These are phyloP conservation scores for Motacilla tschutschensis DNA, from an alignment of 2,113 vertebrate genomes.

Conservation along the genomic window DNA sequence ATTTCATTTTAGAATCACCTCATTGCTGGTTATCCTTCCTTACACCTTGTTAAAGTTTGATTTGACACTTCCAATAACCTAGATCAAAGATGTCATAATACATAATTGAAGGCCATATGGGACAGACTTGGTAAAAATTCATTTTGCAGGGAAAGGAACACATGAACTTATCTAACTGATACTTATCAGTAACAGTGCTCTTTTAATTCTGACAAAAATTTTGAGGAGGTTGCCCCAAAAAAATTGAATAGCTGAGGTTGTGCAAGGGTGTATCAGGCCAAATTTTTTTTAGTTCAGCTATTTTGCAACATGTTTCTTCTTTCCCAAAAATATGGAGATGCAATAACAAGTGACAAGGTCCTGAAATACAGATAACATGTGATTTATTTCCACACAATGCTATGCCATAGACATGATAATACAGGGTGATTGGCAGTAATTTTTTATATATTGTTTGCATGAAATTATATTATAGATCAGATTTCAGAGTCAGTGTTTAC, in stretches of 20 bases:
- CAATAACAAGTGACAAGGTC: background rate
- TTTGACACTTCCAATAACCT: conserved; percentile 33
- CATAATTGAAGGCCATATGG: conserved; percentile 26
- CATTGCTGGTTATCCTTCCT: conserved; percentile 34
- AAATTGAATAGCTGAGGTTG: background rate
- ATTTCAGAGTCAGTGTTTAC: background rate
- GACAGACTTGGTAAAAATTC: background rate
- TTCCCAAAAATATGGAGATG: background rate
- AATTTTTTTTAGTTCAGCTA: background rate
- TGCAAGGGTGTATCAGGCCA: background rate
- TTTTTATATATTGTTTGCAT: conserved; percentile 23
- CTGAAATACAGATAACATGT: background rate
- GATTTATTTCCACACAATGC: background rate
- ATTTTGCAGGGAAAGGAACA: background rate
- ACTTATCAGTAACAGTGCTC: background rate
- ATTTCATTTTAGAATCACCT: conserved; percentile 37
- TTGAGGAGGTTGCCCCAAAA: background rate
- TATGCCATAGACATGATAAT: background rate
- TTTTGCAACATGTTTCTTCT: background rate
- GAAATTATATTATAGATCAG: conserved; percentile 1
- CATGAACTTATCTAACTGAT: background rate
- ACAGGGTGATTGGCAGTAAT: background rate
- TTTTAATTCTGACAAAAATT: background rate
- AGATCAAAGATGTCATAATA: conserved; percentile 56
- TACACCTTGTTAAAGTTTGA: conserved; percentile 45